Base-by-base conservation (phyloP, 2,888 invertebrate species). In the Polymixis flavicincta region DNA sequence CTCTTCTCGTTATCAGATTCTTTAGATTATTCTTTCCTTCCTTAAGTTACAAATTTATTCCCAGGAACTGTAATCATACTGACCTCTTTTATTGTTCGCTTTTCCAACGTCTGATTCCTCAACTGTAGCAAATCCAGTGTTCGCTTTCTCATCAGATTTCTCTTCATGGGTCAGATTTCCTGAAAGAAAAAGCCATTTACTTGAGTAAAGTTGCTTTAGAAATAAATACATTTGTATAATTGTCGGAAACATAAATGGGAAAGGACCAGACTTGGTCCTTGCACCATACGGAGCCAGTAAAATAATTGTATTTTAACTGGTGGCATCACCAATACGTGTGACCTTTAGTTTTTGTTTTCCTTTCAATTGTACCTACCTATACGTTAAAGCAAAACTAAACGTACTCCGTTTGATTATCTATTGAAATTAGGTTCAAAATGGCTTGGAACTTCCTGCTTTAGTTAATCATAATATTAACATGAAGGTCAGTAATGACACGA, bases 41-140 rank as follows among this genome's bases (percentile, higher is more conserved):
- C 19, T 63, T 19, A 19, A 19, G 19, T 5, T 48, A 6, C 17
- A 5, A 48, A 48, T 13, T 48, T 48, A 48, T 48, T 17, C 48
- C 8, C 5, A 22, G 8, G 14, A 50, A 22, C 6, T 50, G 2
- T 50, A 17, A 9, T 22, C 28, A 48, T 66, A 82, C 76, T 57
- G 73, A 92, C 92, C 89, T 87, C 85, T 85, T 22, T 86, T 85
- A 22, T 83, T 83, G 22, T 28, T 61, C 8, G 50, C 22, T 66
- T 90, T 93, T 17, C 93, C 94, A 45, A 93, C 86, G 7, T 80
- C 59, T 3, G 94, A 94, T 85, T 95, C 95, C 83, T 94, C 93
- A 4, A 94, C 94, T 0, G 93, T 93, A 28, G 95, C 93, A 71
- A 94, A 94, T 0, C 94, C 94, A 71, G 93, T 91, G 69, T 89